Conservation (phyloP, 2,113 vertebrate genomes). For the Aspidoscelis tigris region DNA sequence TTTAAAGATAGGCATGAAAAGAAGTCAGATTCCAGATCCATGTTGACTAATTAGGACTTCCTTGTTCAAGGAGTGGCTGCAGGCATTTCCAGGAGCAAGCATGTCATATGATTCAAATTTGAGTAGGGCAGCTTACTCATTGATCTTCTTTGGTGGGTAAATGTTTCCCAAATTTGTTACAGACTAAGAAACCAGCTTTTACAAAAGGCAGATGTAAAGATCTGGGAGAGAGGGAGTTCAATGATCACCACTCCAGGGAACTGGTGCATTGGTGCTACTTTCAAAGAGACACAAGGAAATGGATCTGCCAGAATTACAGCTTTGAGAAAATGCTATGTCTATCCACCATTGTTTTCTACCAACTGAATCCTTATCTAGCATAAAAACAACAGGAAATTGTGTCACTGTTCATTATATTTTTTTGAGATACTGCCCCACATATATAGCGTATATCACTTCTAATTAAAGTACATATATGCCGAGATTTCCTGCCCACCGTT, state of each 20-base stretch:
- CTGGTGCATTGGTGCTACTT: background rate
- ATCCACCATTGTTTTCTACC: background rate
- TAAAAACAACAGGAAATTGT: conserved; percentile 7
- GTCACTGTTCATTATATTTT: background rate
- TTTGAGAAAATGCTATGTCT: background rate
- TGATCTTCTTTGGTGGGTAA: conserved; percentile 72
- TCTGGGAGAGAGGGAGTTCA: background rate
- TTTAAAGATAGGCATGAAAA: conserved; percentile 56
- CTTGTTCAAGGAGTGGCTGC: conserved; percentile 59
- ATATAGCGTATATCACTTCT: background rate
- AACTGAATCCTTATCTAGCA: background rate
- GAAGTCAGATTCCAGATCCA: conserved; percentile 60
- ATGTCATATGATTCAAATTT: conserved; percentile 62
- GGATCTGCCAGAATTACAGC: background rate
- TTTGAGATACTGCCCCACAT: background rate
- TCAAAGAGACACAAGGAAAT: background rate
- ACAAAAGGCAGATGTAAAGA: conserved; percentile 42
- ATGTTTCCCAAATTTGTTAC: conserved; percentile 58
- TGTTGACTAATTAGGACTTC: conserved; percentile 65
- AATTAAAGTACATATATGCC: background rate
- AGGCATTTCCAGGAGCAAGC: conserved; percentile 61
- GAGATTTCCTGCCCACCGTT: background rate
- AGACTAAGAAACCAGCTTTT: conserved; percentile 27
- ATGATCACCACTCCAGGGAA: conserved; percentile 11
- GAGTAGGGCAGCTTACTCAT: conserved; percentile 46